Percentiles rank a stretch among this genome's conserved stretches.
Conservation (phyloP, 1,140 invertebrate genomes). For the Amyelois transitella region DNA sequence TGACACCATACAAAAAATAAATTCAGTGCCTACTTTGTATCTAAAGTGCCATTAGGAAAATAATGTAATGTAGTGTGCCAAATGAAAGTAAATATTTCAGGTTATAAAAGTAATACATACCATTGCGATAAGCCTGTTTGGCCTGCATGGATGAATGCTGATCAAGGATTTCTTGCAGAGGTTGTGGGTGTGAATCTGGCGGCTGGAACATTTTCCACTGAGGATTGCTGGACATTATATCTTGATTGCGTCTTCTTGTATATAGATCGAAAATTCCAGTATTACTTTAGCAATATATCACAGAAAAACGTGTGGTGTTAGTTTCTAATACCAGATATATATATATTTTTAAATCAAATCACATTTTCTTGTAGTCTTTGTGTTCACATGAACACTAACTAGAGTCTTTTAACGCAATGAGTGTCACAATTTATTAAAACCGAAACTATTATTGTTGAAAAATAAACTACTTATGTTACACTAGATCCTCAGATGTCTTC, state of each 20-base stretch:
- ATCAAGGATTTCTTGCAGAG: constrained; percentile 68
- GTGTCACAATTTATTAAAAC: constrained; percentile 54
- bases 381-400: constrained; percentile 38
- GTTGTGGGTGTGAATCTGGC: constrained; percentile 76
- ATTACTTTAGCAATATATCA: constrained; percentile 64
- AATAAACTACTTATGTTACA: constrained; percentile 55
- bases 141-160: constrained; percentile 66
- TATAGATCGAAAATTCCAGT: constrained; percentile 62
- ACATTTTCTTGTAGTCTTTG: constrained; percentile 53
- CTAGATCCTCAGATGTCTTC: constrained; percentile 92
- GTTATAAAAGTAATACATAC: constrained; percentile 33
- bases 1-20: too few relatives aligned
- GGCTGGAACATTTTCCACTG: constrained; percentile 95
- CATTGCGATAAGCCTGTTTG: constrained; percentile 66
- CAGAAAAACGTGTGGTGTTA: constrained; percentile 60
- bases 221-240: constrained; percentile 88
- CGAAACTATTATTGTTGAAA: constrained; percentile 54
- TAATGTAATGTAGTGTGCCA: too few relatives aligned
- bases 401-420: constrained; percentile 33
- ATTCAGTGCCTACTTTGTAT: too few relatives aligned
- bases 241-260: constrained; percentile 43
- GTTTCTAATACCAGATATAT: constrained; percentile 37
- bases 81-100: neutral
- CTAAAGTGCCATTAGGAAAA: too few relatives aligned
- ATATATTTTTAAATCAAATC: constrained; percentile 56